Percentiles rank a stretch among this genome's conserved stretches.
Conservation (phyloP, 2,888 invertebrate genomes). For the Andrena bucephala region DNA sequence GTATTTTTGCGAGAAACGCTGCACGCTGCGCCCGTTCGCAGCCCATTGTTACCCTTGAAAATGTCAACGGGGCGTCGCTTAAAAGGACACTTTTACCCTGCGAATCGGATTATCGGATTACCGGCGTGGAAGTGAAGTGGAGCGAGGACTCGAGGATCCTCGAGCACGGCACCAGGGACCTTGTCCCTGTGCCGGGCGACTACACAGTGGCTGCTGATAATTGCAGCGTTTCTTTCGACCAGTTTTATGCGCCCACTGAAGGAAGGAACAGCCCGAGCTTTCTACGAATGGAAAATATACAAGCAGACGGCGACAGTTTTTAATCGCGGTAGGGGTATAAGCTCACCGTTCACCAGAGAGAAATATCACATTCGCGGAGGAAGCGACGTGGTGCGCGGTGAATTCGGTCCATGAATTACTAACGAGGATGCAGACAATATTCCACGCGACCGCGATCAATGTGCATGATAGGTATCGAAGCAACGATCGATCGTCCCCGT, state of each 20-base stretch:
- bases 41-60: slow-evolving; percentile 81
- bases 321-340: background rate
- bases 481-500: slow-evolving; percentile 56
- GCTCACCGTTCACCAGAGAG: background rate
- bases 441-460: slow-evolving; percentile 50
- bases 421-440: slow-evolving; percentile 41
- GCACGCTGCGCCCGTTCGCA: slow-evolving; percentile 66
- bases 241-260: background rate
- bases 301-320: background rate
- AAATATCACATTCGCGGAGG: slow-evolving; percentile 25
- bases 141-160: slow-evolving; percentile 57
- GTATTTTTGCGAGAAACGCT: slow-evolving; percentile 67
- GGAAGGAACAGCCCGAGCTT: too few species aligned
- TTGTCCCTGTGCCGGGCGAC: background rate
- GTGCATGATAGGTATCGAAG: slow-evolving; percentile 45
- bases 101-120: slow-evolving; percentile 84
- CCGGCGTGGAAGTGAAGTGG: slow-evolving; percentile 76
- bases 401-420: slow-evolving; percentile 66
- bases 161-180: slow-evolving; percentile 24
- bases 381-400: slow-evolving; percentile 49
- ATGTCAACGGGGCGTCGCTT: slow-evolving; percentile 81
- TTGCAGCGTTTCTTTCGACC: background rate
- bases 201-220: slow-evolving; percentile 4
- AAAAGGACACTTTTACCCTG: slow-evolving; percentile 75
- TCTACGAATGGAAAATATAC: background rate